Evolutionary conservation across 2,797 vertebrate genomes (phyloP), one percentile per base, ranked within the genome.

Genomic region (Thripadectes ignobilis): DNA sequence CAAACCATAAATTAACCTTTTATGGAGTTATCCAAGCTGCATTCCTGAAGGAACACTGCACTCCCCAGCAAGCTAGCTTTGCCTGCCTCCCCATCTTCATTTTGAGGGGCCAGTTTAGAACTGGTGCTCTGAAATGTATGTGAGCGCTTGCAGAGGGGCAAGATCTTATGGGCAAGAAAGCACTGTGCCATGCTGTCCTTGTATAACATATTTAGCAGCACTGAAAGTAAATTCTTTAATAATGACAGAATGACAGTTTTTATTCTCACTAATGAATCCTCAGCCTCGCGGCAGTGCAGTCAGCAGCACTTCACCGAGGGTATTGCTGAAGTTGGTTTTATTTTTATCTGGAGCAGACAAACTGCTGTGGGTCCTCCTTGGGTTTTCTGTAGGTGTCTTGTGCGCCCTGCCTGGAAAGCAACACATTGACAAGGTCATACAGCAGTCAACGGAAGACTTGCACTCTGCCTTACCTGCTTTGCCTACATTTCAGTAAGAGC

Each of bases 11-110:
- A 32, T 81, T 54, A 59, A 65, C 7, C 8, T 66, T 38, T 30
- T 4, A 24, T 18, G 26, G 39, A 65, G 6, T 32, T 75, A 45
- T 15, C 29, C 2, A 1, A 45, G 27, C 12, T 23, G 12, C 32
- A 24, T 4, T 59, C 45, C 32, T 52, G 20, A 45, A n/a, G 49
- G 58, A 85, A 45, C 16, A 20, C 21, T 0, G 1, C 1, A 2
- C 14, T 32, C 3, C 20, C 5, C 36, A 14, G 49, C 32, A 62
- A 26, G 5, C 3, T 19, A 3, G 17, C 41, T 72, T 17, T 39
- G 39, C 43, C 45, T 34, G 30, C 7, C 19, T n/a, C 24, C n/a
- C 9, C 0, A 1, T 26, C n/a, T 69, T 36, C n/a, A 21, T 34
- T 92, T 16, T 13, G 30, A 88, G 38, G 24, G 34, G 6, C 27